Percentiles rank a stretch among this genome's conserved stretches.
phyloP scores from a whole-genome alignment of 2,113 vertebrate genomes.

The Stegostoma tigrinum region DNA sequence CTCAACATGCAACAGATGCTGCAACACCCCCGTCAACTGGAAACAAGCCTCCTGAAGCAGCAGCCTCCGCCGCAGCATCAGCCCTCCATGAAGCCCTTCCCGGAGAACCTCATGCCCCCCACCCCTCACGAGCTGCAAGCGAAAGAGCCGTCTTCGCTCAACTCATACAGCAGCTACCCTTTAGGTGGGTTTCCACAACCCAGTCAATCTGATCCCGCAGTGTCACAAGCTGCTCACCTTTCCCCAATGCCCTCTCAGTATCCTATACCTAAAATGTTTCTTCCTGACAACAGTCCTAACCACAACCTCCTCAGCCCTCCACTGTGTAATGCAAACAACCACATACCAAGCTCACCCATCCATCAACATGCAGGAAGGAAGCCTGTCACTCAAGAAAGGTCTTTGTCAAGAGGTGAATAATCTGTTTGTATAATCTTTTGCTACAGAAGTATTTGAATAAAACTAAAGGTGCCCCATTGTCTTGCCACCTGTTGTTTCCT shows the following conservation, averaged over 20 bases:
- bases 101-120: constrained; percentile 81
- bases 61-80: constrained; percentile 70
- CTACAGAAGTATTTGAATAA: too few species aligned
- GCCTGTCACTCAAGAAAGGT: constrained; percentile 42
- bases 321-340: not conserved
- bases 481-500: not conserved
- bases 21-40: constrained; percentile 83
- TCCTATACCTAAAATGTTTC: not conserved
- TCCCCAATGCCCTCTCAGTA: constrained; percentile 33
- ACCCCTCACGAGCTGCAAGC: constrained; percentile 73
- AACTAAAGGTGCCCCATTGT: not conserved
- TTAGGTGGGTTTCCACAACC: constrained; percentile 66
- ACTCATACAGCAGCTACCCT: constrained; percentile 85
- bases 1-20: constrained; percentile 85
- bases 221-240: constrained; percentile 32
- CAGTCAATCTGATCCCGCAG: not conserved
- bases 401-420: constrained; percentile 47
- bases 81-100: constrained; percentile 76
- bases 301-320: constrained; percentile 27
- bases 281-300: not conserved
- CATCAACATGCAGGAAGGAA: constrained; percentile 41
- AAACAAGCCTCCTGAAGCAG: constrained; percentile 80
- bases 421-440: constrained; percentile 30
- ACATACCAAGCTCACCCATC: constrained; percentile 29
- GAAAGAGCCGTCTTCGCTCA: constrained; percentile 77